Evolutionary conservation across 2,113 vertebrate genomes (phyloP).

Genomic region (Gavialis gangeticus): DNA sequence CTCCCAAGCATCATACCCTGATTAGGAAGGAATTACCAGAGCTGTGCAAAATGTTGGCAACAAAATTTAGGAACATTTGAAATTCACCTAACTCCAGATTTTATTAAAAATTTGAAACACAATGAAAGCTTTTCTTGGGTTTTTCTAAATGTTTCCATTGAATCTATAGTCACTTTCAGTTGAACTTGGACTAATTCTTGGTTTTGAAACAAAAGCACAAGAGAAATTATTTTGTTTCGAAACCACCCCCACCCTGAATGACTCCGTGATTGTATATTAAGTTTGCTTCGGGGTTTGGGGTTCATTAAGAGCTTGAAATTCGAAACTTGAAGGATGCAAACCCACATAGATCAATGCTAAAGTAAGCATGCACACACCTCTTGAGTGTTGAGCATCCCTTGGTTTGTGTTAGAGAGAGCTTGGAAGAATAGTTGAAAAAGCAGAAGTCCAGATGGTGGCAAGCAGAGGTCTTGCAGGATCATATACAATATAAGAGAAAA

Average conservation of each 20-base stretch:
- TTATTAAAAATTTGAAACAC: not conserved
- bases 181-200: not conserved
- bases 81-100: not conserved
- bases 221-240: not conserved
- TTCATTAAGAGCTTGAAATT: not conserved
- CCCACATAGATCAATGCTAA: not conserved
- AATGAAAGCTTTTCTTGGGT: not conserved
- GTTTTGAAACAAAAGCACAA: not conserved
- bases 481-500: not conserved
- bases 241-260: not conserved
- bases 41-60: not conserved
- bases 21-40: not conserved
- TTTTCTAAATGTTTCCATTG: not conserved
- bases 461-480: not conserved
- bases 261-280: not conserved
- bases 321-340: not conserved
- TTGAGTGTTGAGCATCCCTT: not conserved
- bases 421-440: not conserved
- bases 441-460: not conserved
- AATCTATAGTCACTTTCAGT: not conserved
- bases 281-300: not conserved
- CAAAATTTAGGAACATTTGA: not conserved
- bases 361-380: not conserved
- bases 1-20: not conserved
- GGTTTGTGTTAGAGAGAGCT: not conserved